Percentiles rank a stretch among this genome's conserved stretches.
These are phyloP conservation scores for Pangasius djambal DNA, from an alignment of 2,797 vertebrate genomes.

Conservation along the genomic window DNA sequence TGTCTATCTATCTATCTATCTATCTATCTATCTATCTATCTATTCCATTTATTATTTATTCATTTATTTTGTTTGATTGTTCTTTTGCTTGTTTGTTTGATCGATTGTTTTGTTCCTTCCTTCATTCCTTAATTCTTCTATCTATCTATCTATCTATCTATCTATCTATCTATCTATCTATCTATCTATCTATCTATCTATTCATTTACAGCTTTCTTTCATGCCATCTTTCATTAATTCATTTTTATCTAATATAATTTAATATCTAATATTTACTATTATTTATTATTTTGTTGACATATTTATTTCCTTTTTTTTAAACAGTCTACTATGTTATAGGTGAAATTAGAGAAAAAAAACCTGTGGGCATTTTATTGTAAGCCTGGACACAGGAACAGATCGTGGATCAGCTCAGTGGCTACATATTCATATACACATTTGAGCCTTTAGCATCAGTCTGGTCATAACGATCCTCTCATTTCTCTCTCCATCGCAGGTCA, in stretches of 20 bases:
- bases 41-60: not conserved
- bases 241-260: not conserved
- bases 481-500: conserved; percentile 83
- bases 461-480: not conserved
- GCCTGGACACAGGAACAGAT: not conserved
- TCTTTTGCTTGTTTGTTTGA: not conserved
- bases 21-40: not conserved
- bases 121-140: not conserved
- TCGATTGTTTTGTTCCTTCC: not conserved
- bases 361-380: not conserved
- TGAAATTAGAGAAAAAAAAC: not conserved
- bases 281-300: not conserved
- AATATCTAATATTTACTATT: not conserved
- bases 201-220: not conserved
- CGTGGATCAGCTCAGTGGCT: not conserved
- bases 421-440: conserved; percentile 44
- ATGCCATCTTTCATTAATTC: not conserved
- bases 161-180: not conserved
- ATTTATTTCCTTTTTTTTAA: not conserved
- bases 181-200: no score
- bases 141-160: not conserved
- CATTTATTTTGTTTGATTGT: not conserved
- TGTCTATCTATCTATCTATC: not conserved
- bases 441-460: not conserved
- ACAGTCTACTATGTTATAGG: not conserved